Evolutionary conservation across 2,113 vertebrate species (phyloP).

Genomic region (Tympanuchus pallidicinctus): DNA sequence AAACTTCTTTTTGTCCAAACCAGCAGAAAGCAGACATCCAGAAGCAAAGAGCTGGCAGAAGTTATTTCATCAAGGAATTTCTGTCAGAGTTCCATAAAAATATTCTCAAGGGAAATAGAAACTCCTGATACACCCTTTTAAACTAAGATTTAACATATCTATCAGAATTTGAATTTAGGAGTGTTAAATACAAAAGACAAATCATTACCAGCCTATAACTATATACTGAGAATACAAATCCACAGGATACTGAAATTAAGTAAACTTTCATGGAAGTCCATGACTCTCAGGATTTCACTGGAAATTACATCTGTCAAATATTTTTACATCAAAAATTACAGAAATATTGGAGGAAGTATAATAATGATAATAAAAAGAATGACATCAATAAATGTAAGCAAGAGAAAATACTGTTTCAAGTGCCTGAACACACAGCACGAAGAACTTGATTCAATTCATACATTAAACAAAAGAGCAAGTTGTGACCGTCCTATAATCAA

Average conservation of each 20-base stretch:
- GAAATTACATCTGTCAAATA: neutral
- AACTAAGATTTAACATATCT: neutral
- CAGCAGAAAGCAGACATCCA: neutral
- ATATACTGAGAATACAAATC: neutral
- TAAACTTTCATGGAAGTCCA: neutral
- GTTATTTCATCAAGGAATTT: conserved; percentile 9
- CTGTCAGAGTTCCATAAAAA: neutral
- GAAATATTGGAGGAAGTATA: neutral
- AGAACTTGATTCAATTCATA: neutral
- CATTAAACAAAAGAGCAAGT: neutral
- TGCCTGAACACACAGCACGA: neutral
- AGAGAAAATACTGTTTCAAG: neutral
- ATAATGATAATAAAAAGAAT: neutral
- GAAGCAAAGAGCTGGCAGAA: neutral
- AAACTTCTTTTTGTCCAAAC: neutral
- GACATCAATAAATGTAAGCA: neutral
- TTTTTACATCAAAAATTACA: neutral
- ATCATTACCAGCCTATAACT: neutral
- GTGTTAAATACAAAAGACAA: neutral
- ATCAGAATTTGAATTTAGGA: neutral
- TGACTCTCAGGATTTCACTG: neutral
- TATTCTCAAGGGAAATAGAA: neutral
- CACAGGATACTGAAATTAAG: neutral
- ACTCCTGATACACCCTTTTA: neutral
- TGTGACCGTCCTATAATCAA: neutral